A percentile compares a stretch with the other conserved stretches of the same genome.
phyloP scores from a whole-genome alignment of 1,140 invertebrate species.

The Mylabris phalerata region DNA sequence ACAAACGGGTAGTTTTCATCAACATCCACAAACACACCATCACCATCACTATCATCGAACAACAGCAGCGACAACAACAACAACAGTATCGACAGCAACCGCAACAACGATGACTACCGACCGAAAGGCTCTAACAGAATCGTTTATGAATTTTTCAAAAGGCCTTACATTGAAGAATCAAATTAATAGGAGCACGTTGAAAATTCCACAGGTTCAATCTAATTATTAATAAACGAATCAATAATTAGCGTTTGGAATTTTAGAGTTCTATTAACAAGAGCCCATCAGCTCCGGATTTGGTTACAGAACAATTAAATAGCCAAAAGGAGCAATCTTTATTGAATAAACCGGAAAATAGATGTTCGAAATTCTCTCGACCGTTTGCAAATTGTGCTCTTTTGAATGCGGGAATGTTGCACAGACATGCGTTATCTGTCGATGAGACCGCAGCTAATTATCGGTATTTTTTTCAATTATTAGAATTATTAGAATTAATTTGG shows the following conservation, averaged over 20 bases:
- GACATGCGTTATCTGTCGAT: conserved; percentile 57
- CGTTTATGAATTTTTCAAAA: conserved; percentile 63
- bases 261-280: conserved; percentile 39
- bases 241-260: too few relatives aligned
- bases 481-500: background rate
- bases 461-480: conserved; percentile 19
- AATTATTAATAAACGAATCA: background rate
- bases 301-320: conserved; percentile 15
- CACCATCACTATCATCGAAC: too few relatives aligned
- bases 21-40: conserved; percentile 23
- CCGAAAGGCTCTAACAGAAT: conserved; percentile 58
- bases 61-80: too few relatives aligned
- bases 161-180: conserved; percentile 43
- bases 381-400: conserved; percentile 47
- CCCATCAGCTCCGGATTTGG: conserved; percentile 39
- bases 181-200: conserved; percentile 21
- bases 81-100: too few relatives aligned
- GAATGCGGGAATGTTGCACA: conserved; percentile 50
- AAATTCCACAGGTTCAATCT: conserved; percentile 27
- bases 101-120: conserved; percentile 30
- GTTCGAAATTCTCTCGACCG: conserved; percentile 18
- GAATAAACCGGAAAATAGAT: conserved; percentile 25
- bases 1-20: conserved; percentile 41
- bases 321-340: conserved; percentile 15
- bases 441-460: conserved; percentile 45